Conservation (phyloP, 2,797 vertebrate species). For the Australoheros facetus region DNA sequence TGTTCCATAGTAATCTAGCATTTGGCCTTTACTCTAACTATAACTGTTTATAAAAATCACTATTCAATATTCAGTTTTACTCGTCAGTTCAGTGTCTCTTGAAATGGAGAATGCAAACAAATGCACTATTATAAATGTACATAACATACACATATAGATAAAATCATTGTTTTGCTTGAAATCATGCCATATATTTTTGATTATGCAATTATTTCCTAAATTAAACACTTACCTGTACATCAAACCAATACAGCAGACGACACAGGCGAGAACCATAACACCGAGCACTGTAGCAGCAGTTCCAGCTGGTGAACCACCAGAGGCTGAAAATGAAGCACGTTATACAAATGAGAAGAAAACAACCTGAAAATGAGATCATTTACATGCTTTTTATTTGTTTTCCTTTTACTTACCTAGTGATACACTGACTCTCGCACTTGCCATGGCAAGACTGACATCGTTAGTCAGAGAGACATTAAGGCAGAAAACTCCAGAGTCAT, state of each 20-base stretch:
- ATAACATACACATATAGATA: background rate
- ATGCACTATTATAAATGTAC: too few species aligned
- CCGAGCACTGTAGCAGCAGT: slow-evolving; percentile 79
- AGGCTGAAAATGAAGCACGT: slow-evolving; percentile 58
- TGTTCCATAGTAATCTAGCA: background rate
- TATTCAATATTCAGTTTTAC: background rate
- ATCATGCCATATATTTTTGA: background rate
- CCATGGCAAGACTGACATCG: slow-evolving; percentile 87
- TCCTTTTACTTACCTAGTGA: slow-evolving; percentile 77
- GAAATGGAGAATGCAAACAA: background rate
- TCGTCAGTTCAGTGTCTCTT: background rate
- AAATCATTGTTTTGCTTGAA: background rate
- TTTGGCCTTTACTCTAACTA: background rate
- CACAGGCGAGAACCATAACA: slow-evolving; percentile 77
- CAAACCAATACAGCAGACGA: slow-evolving; percentile 80
- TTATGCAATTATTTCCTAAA: background rate
- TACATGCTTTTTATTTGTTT: background rate
- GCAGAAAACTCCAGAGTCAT: slow-evolving; percentile 89
- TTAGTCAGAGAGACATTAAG: slow-evolving; percentile 93
- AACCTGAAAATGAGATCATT: background rate
- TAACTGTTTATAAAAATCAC: background rate
- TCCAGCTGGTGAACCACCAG: slow-evolving; percentile 71
- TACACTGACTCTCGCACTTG: slow-evolving; percentile 87
- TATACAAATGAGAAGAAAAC: slow-evolving; percentile 4
- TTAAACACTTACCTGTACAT: slow-evolving; percentile 82